Conservation (phyloP, 1,140 invertebrate genomes). For the Caenorhabditis brenneri region DNA sequence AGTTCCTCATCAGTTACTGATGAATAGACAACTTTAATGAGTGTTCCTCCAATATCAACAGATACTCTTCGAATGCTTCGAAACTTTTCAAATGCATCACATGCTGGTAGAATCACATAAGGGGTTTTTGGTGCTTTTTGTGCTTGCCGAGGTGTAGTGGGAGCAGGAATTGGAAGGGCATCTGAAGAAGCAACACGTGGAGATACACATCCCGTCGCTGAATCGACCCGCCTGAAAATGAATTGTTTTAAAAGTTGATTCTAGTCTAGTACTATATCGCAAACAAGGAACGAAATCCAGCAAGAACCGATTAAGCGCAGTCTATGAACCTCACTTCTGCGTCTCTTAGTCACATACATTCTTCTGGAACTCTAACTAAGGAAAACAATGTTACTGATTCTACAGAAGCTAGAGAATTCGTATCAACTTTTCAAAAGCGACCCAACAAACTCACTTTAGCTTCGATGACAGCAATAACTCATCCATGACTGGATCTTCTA, state of each 20-base stretch:
- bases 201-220: slow-evolving; percentile 19
- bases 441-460: background rate
- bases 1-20: slow-evolving; percentile 13
- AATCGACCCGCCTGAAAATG: slow-evolving; percentile 17
- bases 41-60: slow-evolving; percentile 13
- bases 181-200: background rate
- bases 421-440: background rate
- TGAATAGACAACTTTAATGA: slow-evolving; percentile 22
- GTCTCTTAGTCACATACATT: too few species aligned
- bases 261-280: too few species aligned
- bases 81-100: background rate
- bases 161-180: background rate
- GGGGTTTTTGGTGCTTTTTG: slow-evolving; percentile 27
- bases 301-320: too few species aligned
- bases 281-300: too few species aligned
- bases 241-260: too few species aligned
- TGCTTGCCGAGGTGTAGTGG: background rate
- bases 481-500: background rate
- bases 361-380: too few species aligned
- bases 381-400: too few species aligned
- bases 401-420: background rate
- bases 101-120: slow-evolving; percentile 17
- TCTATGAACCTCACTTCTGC: too few species aligned
- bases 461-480: slow-evolving; percentile 18
- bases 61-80: background rate